Evolutionary conservation across 2,888 invertebrate genomes (phyloP), one percentile per base, ranked within the genome.

Genomic region (Heterodera filipjevi): DNA sequence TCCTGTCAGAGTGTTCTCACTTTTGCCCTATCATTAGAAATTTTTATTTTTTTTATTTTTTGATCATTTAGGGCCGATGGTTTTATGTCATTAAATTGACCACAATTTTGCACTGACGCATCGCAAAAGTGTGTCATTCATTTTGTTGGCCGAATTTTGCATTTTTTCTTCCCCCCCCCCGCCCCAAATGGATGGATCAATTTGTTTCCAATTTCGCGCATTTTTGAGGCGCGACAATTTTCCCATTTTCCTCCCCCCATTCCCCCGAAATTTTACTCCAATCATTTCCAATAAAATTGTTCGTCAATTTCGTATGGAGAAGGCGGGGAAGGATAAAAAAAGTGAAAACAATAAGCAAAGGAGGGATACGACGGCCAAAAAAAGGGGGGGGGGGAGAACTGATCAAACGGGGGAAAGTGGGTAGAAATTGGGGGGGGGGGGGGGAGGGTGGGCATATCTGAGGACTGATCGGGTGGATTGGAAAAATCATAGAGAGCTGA

Each of bases 111-210:
- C 12, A 12, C 3, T 19, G 49, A 27, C 59, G 59, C 16, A 39
- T 12, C 19, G 19, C 59, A n/a, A 59, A 59, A 59, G 12, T 22
- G 59, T 59, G 16, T 49, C 49, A 10, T 5, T 53, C 53, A 59
- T 59, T 59, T 6, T 59, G 59, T 59, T 59, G 59, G 59, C 59
- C 59, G 59, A 59, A 59, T 27, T 59, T 59, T 59, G 27, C 59
- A 27, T 59, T 59, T 59, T n/a, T 12, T n/a, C 27, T 27, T 27
- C 27, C 59, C n/a, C 59, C 10, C 27, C 59, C 59, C 12, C n/a
- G 22, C 27, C n/a, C 27, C n/a, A 59, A 59, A 59, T 39, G 39
- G 39, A 39, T 39, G 8, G 22, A 59, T 59, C 59, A 59, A 59
- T 59, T 59, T 59, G 27, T 22, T 10, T 10, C 10, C 59, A 49